Evolutionary conservation across 1,140 invertebrate genomes (phyloP), one percentile per base, ranked within the genome.

Genomic region (Hestina assimilis): DNA sequence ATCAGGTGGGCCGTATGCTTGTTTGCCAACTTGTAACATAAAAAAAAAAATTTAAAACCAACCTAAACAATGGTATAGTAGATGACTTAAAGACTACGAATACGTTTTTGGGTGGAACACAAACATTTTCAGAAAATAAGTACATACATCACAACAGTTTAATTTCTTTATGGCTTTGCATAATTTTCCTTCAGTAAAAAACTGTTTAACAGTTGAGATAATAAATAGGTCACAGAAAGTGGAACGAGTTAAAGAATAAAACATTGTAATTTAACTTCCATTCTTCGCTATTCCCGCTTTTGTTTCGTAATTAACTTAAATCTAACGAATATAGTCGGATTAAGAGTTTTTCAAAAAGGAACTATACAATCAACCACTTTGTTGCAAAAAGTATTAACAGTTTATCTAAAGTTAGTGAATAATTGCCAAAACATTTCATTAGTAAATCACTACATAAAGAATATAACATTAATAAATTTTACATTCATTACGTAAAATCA

Each of bases 211-310:
- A 41, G 38, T 53, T 33, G 51, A 26, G 40, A 53, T 43, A 33
- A 28, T 42, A 53, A 53, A 53, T 53, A 53, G 51, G 51, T 53
- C 51, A 53, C 40, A 11, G 40, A 43, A 41, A 53, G 26, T 53
- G 28, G 51, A 41, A 11, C 51, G 28, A 31, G 48, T 52, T 52
- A 43, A 53, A 53, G 51, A 53, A 53, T 53, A 26, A 42, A 53
- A 53, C 51, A 43, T 53, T 41, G 51, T 53, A 53, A 43, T 53
- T 53, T 33, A 43, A 53, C 40, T 53, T 43, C 38, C 40, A 53
- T 53, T 53, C 41, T 43, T 53, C 41, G 17, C 51, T 31, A 20
- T 41, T 40, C 29, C 23, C 29, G 33, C 29, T 48, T 38, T 54
- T 45, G 46, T 42, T 50, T 43, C 24, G 38, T 48, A 42, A 58